Evolutionary conservation across 2,113 vertebrate genomes (phyloP).

Genomic region (Ranitomeya imitator): DNA sequence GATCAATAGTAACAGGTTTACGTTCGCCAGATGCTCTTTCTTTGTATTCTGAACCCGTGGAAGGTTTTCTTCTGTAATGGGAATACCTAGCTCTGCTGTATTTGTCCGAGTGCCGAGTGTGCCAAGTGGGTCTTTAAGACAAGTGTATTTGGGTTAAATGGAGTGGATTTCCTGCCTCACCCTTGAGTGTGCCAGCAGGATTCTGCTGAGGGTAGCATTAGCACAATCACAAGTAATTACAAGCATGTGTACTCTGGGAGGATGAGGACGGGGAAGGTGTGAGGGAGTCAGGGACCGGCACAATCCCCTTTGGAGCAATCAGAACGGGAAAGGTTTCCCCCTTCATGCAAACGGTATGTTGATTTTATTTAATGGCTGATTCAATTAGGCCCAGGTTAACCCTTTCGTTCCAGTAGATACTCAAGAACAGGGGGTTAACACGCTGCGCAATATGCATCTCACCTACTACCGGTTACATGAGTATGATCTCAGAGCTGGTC

Average conservation of each 20-base stretch:
- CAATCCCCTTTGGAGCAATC: slow-evolving; percentile 65
- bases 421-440: neutral
- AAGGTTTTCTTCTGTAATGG: slow-evolving; percentile 3
- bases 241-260: slow-evolving; percentile 55
- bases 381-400: slow-evolving; percentile 23
- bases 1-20: slow-evolving; percentile 44
- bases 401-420: neutral
- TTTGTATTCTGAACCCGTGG: neutral
- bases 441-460: slow-evolving; percentile 14
- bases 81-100: slow-evolving; percentile 7
- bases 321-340: slow-evolving; percentile 61
- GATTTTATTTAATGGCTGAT: slow-evolving; percentile 62
- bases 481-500: neutral
- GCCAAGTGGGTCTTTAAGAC: slow-evolving; percentile 50
- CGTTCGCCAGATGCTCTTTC: slow-evolving; percentile 33
- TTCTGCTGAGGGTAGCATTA: slow-evolving; percentile 63
- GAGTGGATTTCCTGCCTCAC: slow-evolving; percentile 61
- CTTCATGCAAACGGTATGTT: slow-evolving; percentile 60
- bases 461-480: slow-evolving; percentile 27
- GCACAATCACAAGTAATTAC: slow-evolving; percentile 60
- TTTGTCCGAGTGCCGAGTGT: neutral
- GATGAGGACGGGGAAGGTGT: slow-evolving; percentile 63
- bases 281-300: slow-evolving; percentile 61
- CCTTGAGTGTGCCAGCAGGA: slow-evolving; percentile 54
- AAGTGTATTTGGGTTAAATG: slow-evolving; percentile 63